phyloP scores from a whole-genome alignment of 2,797 vertebrate genomes.

The Mus caroli region DNA sequence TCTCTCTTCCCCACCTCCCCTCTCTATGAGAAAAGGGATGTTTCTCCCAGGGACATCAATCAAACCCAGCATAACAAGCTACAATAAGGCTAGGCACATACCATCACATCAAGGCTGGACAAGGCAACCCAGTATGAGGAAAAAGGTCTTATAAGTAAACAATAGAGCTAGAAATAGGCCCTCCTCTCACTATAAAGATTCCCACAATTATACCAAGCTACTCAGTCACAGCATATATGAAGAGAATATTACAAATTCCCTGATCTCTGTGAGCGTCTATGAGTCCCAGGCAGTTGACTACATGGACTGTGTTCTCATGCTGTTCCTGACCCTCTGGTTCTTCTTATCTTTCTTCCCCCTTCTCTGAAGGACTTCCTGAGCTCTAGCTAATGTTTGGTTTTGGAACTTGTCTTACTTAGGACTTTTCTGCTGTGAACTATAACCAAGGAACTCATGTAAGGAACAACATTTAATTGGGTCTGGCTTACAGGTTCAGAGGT shows the following conservation, averaged over 20 bases:
- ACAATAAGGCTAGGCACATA: not conserved
- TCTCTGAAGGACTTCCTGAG: not conserved
- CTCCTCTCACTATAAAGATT: not conserved
- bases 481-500: too few species aligned
- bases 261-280: not conserved
- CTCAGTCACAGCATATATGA: not conserved
- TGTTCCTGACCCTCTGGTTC: not conserved
- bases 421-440: too few species aligned
- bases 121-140: not conserved
- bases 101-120: not conserved
- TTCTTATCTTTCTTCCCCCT: not conserved
- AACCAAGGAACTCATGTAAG: too few species aligned
- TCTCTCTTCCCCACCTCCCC: not conserved
- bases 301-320: not conserved
- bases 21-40: not conserved
- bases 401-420: not conserved
- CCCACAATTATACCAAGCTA: not conserved
- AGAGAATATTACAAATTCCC: not conserved
- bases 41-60: not conserved
- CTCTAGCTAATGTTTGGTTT: not conserved
- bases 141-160: not conserved
- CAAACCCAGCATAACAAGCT: not conserved
- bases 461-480: too few species aligned
- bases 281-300: not conserved
- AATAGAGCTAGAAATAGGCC: not conserved